Percentiles rank a stretch among this genome's conserved stretches.
phyloP scores from a whole-genome alignment of 2,888 invertebrate species.

The Pardosa pseudoannulata region DNA sequence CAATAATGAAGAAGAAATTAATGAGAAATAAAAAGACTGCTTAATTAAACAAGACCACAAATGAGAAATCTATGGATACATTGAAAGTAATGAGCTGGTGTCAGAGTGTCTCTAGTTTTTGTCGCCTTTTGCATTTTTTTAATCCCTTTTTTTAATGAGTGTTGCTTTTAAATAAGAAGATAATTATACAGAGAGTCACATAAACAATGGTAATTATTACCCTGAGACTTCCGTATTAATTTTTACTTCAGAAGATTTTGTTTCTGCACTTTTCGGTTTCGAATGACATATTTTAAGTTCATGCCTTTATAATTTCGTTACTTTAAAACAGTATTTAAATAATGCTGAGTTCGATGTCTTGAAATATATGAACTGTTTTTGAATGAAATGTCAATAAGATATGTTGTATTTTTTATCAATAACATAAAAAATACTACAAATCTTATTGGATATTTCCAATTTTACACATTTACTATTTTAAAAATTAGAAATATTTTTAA shows the following conservation, averaged over 20 bases:
- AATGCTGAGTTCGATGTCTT: too few species aligned
- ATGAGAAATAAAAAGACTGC: conserved; percentile 52
- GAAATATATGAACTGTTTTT: too few species aligned
- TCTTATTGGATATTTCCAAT: too few species aligned
- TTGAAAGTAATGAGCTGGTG: conserved; percentile 59
- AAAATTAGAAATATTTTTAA: too few species aligned
- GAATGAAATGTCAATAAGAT: too few species aligned
- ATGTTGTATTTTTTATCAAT: too few species aligned
- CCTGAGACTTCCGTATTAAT: not conserved
- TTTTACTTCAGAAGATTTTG: not conserved
- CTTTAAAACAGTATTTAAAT: not conserved
- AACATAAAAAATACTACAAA: too few species aligned
- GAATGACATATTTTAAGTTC: not conserved
- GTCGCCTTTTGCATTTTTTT: not conserved
- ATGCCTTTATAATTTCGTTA: not conserved
- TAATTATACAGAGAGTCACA: conserved; percentile 1
- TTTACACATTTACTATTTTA: too few species aligned
- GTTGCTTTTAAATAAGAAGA: conserved; percentile 3
- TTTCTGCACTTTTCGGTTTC: not conserved
- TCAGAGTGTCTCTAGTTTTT: not conserved
- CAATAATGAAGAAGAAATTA: conserved; percentile 44
- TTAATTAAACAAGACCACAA: conserved; percentile 71
- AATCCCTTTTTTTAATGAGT: conserved; percentile 4
- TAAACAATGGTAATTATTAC: conserved; percentile 17
- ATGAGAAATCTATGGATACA: conserved; percentile 71